Conservation (phyloP, 2,888 invertebrate species). For the Cloeon dipterum region DNA sequence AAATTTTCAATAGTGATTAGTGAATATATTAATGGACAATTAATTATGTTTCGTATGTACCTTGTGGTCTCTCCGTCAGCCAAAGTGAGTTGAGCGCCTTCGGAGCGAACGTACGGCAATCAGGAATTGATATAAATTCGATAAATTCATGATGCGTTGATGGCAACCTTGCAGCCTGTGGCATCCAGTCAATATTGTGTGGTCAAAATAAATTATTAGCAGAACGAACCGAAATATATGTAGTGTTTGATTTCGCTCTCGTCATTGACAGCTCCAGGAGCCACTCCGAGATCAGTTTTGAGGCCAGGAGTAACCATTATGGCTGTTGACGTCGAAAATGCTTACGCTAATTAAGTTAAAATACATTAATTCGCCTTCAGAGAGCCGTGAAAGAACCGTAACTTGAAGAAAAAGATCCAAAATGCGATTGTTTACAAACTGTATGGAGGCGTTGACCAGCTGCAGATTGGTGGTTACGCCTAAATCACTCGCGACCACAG, state of each 20-base stretch:
- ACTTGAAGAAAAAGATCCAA: too few species aligned
- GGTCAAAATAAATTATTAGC: neutral
- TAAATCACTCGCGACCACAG: too few species aligned
- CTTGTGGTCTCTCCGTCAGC: slow-evolving; percentile 95
- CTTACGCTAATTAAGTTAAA: too few species aligned
- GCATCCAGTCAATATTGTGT: slow-evolving; percentile 8
- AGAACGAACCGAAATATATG: slow-evolving; percentile 68
- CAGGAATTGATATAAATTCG: slow-evolving; percentile 96
- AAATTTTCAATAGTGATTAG: slow-evolving; percentile 3
- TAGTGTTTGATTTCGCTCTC: slow-evolving; percentile 92
- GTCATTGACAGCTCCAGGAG: slow-evolving; percentile 77
- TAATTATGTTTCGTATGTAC: slow-evolving; percentile 14
- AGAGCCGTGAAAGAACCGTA: too few species aligned
- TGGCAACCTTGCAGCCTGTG: slow-evolving; percentile 85
- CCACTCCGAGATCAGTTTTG: slow-evolving; percentile 88
- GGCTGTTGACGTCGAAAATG: too few species aligned
- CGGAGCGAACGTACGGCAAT: slow-evolving; percentile 91
- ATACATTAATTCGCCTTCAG: too few species aligned
- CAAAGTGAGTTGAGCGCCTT: slow-evolving; percentile 81
- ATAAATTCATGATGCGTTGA: slow-evolving; percentile 99
- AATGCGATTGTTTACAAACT: too few species aligned
- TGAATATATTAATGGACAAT: neutral
- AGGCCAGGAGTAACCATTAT: slow-evolving; percentile 96
- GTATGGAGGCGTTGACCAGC: too few species aligned
- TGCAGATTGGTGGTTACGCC: too few species aligned